Conservation (phyloP, 2,888 invertebrate genomes). For the Metacarcinus magister region DNA sequence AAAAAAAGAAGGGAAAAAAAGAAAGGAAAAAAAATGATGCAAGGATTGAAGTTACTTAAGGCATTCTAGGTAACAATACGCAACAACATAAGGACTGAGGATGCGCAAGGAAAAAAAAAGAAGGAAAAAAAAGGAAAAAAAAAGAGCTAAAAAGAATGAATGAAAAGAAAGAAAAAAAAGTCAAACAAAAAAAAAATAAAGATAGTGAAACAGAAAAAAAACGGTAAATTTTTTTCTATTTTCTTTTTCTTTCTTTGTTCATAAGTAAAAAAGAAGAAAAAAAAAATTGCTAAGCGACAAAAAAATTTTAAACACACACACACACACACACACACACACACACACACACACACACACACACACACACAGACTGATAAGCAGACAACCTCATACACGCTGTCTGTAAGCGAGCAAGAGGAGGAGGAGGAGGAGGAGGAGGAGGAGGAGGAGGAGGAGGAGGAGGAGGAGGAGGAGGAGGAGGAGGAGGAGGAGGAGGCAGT, state of each 20-base stretch:
- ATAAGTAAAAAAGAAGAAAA: not conserved
- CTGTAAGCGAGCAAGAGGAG: not conserved
- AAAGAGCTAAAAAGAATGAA: not conserved
- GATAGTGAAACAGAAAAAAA: not conserved
- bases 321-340: conserved; percentile 49
- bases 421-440: not conserved
- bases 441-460: not conserved
- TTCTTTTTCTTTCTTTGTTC: not conserved
- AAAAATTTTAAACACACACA: not conserved
- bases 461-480: conserved; percentile 51
- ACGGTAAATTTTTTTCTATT: too few relatives aligned
- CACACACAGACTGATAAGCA: conserved; percentile 29
- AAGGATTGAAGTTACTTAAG: not conserved
- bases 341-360: conserved; percentile 47
- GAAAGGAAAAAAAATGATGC: too few relatives aligned
- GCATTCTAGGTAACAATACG: not conserved
- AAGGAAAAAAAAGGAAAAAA: not conserved
- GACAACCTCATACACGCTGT: conserved; percentile 43
- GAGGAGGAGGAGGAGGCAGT: conserved; percentile 17
- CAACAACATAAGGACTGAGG: not conserved
- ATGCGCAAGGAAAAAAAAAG: not conserved
- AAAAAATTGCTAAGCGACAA: not conserved
- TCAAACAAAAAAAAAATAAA: too few relatives aligned
- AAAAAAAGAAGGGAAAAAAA: not conserved
- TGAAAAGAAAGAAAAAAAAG: too few relatives aligned